Base-by-base conservation (phyloP, 2,888 invertebrate genomes). In the Zelleria hepariella region DNA sequence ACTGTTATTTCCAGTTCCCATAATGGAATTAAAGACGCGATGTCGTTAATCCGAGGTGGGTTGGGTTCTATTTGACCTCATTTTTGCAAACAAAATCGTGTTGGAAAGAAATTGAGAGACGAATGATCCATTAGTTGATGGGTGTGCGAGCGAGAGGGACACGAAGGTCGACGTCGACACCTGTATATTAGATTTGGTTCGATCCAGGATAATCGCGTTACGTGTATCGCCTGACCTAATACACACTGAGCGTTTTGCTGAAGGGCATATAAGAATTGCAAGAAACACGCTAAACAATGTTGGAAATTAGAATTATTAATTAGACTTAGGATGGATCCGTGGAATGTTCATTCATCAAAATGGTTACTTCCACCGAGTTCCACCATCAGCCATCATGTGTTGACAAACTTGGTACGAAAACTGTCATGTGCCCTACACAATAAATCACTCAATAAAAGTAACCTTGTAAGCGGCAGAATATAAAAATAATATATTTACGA, bases 111-210 rank as follows among this genome's bases (percentile, higher is more conserved):
- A 55, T 61, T 57, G 63, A 42, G 15, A 15, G 15, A 42, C 32
- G 60, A 60, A 61, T 66, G 59, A 32, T 56, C 56, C 57, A 57
- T 60, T 60, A 57, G 60, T 32, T 60, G 32, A 60, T 69, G 58
- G 57, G 59, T 53, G 69, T 64, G 66, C 71, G 70, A 69, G 71
- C 64, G 74, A 57, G 49, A 57, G 5, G 70, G 62, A 57, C 62
- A 64, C 65, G 70, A 78, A 78, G 78, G 77, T 71, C 74, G 67
- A 62, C 67, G 67, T 71, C 71, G 74, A 74, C 79, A 82, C 79
- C 80, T 81, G 77, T 72, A 78, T 84, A 84, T 86, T 86, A 80
- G 82, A 83, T 86, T 86, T 82, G 76, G 78, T 80, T 77, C 77
- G 79, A 82, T 78, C 74, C 72, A 67, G 68, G 77, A 80, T 84